These are phyloP conservation scores for Helarctos malayanus DNA, from an alignment of 2,797 vertebrate genomes.

Conservation along the genomic window DNA sequence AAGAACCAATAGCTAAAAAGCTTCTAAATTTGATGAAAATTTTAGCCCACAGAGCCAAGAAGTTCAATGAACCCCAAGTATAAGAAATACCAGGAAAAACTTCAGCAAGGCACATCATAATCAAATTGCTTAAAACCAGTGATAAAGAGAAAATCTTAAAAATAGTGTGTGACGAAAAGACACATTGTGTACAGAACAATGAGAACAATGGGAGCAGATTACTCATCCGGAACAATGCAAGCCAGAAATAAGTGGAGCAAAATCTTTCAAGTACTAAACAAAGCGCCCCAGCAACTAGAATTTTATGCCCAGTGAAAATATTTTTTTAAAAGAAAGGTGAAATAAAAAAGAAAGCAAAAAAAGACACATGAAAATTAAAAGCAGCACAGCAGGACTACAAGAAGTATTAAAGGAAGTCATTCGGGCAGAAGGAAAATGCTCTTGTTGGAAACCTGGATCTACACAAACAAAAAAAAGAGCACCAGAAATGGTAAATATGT, in stretches of 20 bases:
- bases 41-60: not conserved
- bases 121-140: not conserved
- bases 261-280: not conserved
- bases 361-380: not conserved
- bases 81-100: not conserved
- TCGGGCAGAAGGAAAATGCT: not conserved
- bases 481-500: not conserved
- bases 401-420: not conserved
- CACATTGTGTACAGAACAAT: not conserved
- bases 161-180: not conserved
- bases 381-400: not conserved
- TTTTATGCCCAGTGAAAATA: not conserved
- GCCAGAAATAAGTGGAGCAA: not conserved
- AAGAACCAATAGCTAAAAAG: not conserved
- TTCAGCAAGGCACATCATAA: not conserved
- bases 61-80: not conserved
- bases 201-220: not conserved
- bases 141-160: not conserved
- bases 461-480: not conserved
- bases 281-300: not conserved
- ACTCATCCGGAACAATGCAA: not conserved
- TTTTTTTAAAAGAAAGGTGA: not conserved
- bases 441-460: not conserved
- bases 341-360: not conserved
- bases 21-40: not conserved